phyloP scores from a whole-genome alignment of 2,797 vertebrate genomes.

The Picus viridis region DNA sequence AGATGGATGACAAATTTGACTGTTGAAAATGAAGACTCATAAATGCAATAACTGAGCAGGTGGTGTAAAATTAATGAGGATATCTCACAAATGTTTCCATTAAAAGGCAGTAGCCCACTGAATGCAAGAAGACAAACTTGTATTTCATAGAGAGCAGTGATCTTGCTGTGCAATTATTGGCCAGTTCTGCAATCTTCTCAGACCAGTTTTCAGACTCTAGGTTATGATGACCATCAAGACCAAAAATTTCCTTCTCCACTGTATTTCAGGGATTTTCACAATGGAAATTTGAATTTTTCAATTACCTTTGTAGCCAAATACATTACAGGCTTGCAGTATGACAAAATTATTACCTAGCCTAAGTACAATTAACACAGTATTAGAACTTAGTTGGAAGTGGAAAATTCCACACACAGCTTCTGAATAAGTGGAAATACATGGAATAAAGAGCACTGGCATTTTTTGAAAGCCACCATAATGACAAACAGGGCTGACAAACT shows the following conservation, averaged over 20 bases:
- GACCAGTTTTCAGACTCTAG: neutral
- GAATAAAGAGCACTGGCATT: neutral
- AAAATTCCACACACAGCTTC: neutral
- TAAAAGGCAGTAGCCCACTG: neutral
- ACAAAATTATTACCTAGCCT: neutral
- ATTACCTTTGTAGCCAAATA: conserved; percentile 16
- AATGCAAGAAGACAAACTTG: neutral
- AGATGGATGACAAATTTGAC: neutral
- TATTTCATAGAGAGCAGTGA: neutral
- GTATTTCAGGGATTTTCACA: neutral
- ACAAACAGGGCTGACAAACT: neutral
- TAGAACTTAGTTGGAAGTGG: neutral
- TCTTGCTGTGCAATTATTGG: neutral
- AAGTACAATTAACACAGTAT: neutral
- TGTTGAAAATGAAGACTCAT: neutral
- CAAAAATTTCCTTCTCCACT: neutral
- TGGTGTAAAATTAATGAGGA: conserved; percentile 29
- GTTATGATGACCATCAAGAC: neutral
- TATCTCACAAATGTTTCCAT: neutral
- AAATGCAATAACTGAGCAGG: neutral
- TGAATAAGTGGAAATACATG: neutral
- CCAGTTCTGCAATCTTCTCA: neutral
- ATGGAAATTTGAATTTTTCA: conserved; percentile 24
- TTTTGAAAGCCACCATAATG: neutral
- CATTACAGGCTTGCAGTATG: neutral